A percentile compares a stretch with the other conserved stretches of the same genome.
Evolutionary conservation across 2,888 invertebrate genomes (phyloP).

Genomic region (Rhingia rostrata): DNA sequence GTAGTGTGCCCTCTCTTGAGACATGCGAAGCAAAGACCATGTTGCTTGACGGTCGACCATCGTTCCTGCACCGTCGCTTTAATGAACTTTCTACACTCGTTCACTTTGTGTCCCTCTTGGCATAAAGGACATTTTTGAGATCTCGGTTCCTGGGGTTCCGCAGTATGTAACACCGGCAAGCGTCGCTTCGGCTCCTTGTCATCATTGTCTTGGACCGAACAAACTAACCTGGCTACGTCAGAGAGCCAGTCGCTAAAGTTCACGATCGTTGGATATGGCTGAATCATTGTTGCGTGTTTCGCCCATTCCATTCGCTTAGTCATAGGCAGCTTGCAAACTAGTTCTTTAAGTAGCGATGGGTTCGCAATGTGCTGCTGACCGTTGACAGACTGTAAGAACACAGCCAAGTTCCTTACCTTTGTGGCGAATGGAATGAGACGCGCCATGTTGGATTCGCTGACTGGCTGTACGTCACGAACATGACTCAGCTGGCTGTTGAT

Average conservation of each 20-base stretch:
- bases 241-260: conserved; percentile 12
- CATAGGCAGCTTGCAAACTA: conserved; percentile 2
- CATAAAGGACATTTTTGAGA: conserved; percentile 27
- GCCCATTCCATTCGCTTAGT: conserved; percentile 18
- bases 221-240: conserved; percentile 22
- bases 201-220: conserved; percentile 39
- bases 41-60: conserved; percentile 6
- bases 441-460: conserved; percentile 41
- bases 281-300: conserved; percentile 4
- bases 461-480: conserved; percentile 44
- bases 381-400: conserved; percentile 47
- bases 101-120: conserved; percentile 6
- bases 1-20: conserved; percentile 18
- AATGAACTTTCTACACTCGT: conserved; percentile 15
- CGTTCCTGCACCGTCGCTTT: conserved; percentile 31
- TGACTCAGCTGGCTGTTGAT: conserved; percentile 60
- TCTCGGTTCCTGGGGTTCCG: conserved; percentile 3
- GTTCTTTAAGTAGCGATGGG: conserved; percentile 25
- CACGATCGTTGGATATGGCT: conserved; percentile 17
- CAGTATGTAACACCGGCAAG: conserved; percentile 15
- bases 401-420: conserved; percentile 46
- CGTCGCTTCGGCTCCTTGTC: conserved; percentile 30
- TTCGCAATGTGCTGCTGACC: conserved; percentile 59
- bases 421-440: conserved; percentile 62
- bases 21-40: conserved; percentile 8